Base-by-base conservation (phyloP, 1,140 invertebrate species). In the Caerostris extrusa region DNA sequence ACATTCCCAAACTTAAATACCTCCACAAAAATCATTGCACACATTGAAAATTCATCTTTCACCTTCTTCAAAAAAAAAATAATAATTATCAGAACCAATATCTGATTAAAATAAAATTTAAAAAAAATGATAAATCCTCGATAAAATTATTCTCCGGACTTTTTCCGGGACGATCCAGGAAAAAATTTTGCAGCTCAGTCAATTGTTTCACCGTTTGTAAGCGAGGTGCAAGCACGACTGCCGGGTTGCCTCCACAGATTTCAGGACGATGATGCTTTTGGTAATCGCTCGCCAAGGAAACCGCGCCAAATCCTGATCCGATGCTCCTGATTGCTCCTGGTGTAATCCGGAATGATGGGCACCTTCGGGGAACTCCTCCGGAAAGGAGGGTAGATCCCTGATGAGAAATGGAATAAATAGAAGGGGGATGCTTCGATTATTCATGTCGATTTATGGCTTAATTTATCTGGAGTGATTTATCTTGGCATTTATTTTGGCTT, bases 381-480 rank as follows among this genome's bases (percentile, higher is more conserved):
- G 53, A 19, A 50, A 34, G 19, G 71, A 77, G 34, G 34, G 34
- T 34, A 34, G 71, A 34, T 50, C 71, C 69, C 34, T 53, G 71
- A 77, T 77, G 71, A 77, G 71, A 34, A 77, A 77, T 77, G 10
- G 53, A 77, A 77, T 50, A 77, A 77, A 77, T 77, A 12, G 34
- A 14, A 77, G 34, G 34, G 53, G 34, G 50, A 77, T 77, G 34
- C 8, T 50, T 53, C 71, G 53, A 50, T 77, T 77, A 77, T 77
- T 77, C 34, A 12, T 53, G 71, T 50, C 71, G 50, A 77, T 77
- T 77, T 67, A 67, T 67, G 61, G 61, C 61, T 67, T 67, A 67
- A 67, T 67, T 67, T 67, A n/a, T n/a, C 61, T 67, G 61, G 61
- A 5, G 14, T n/a, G 14, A 67, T 67, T 67, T 77, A 77, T 77